Base-by-base conservation (phyloP, 2,888 invertebrate species). In the Amphiduros pacificus region DNA sequence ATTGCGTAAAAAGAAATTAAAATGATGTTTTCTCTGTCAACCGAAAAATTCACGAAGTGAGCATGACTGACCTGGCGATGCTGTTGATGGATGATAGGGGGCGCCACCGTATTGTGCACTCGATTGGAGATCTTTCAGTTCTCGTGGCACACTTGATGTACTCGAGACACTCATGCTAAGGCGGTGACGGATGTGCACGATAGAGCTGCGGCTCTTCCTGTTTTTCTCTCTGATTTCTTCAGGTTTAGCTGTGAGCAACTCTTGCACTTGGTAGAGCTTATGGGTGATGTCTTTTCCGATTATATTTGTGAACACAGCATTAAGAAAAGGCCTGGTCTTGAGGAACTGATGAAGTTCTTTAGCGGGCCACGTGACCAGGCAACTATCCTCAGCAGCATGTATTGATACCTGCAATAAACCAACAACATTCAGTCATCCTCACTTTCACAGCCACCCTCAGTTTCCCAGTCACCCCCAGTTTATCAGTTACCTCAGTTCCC, bases 251-350 rank as follows among this genome's bases (percentile, higher is more conserved):
- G 51, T 52, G 17, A 63, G 60, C 55, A 64, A 29, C 48, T 66
- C 63, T 55, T 65, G 65, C 0, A 65, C 63, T 63, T 74, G 74
- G 82, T 92, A 92, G 74, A 92, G 84, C 83, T 92, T 92, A 78
- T 90, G 89, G 36, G 92, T 91, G 78, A 92, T 91, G 80, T 92
- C 92, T 82, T 91, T 91, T 63, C 90, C 90, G 82, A 92, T 90
- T 70, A 92, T 87, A 77, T 89, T 89, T 82, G 89, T 88, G 70
- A 92, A 85, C 62, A 92, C 89, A 74, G 89, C 88, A 81, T 90
- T 89, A 73, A 92, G 86, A 74, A 88, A 86, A 20, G 90, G 90
- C 74, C 91, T 86, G 78, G 89, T 89, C 67, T 90, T 86, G 68
- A 92, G 86, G 69, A 91, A 89, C 62, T 90, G 85, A 77, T 90